phyloP scores from a whole-genome alignment of 2,888 invertebrate genomes.

The Achlya flavicornis region DNA sequence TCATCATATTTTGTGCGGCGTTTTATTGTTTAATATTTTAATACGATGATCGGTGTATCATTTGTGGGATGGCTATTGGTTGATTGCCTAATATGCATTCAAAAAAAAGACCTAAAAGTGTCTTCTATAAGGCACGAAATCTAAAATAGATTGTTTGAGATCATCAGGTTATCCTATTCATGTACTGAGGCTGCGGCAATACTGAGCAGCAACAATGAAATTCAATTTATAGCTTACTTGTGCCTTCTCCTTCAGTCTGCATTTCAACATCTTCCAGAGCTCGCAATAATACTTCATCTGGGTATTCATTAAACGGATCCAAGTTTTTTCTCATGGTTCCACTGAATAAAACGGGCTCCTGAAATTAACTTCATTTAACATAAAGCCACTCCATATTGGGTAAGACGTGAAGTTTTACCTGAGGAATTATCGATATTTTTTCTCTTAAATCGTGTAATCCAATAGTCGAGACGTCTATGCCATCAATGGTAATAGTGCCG shows the following conservation, averaged over 20 bases:
- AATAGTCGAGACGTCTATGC: conserved; percentile 83
- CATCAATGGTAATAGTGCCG: conserved; percentile 88
- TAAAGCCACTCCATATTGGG: not conserved
- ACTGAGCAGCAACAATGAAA: not conserved
- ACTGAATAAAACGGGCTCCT: conserved; percentile 93
- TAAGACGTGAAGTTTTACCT: conserved; percentile 46
- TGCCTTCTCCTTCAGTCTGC: conserved; percentile 44
- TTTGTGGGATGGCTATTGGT: no score
- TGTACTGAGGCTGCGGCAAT: no score
- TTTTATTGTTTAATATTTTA: no score
- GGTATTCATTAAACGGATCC: conserved; percentile 90
- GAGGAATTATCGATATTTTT: conserved; percentile 86
- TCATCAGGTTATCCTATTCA: no score
- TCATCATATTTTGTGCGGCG: no score
- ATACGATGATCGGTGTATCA: no score
- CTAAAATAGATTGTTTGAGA: no score
- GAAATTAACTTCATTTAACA: conserved; percentile 34
- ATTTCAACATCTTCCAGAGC: conserved; percentile 89
- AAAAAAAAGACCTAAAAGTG: no score
- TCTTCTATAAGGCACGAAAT: no score
- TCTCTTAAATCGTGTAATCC: conserved; percentile 85
- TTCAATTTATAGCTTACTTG: conserved; percentile 36
- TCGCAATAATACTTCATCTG: conserved; percentile 89
- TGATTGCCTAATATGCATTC: no score
- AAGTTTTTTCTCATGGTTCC: conserved; percentile 92